phyloP scores from a whole-genome alignment of 2,888 invertebrate species.

The Drosophila buzzatii region DNA sequence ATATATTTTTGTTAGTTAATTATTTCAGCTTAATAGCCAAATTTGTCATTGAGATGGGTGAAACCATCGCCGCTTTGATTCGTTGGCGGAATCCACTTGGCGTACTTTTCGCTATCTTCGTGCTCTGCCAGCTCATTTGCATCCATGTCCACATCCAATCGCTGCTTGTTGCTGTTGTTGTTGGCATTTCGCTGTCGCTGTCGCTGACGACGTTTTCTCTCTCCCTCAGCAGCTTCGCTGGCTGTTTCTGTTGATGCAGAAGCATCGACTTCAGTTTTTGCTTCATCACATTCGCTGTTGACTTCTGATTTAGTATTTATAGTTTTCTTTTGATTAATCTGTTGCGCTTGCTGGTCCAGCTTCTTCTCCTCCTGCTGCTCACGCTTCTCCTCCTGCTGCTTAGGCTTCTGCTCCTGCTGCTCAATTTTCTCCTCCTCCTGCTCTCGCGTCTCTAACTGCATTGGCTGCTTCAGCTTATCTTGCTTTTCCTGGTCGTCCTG shows the following conservation, averaged over 20 bases:
- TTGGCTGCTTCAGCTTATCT: not conserved
- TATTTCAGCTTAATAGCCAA: slow-evolving; percentile 88
- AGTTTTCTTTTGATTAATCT: not conserved
- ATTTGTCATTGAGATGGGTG: slow-evolving; percentile 91
- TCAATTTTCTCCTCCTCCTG: not conserved
- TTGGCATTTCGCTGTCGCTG: slow-evolving; percentile 78
- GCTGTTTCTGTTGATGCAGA: not conserved
- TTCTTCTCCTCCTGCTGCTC: not conserved
- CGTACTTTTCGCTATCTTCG: slow-evolving; percentile 88
- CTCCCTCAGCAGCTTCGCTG: slow-evolving; percentile 4
- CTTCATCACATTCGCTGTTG: not conserved
- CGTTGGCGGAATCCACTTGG: slow-evolving; percentile 91
- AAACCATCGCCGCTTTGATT: slow-evolving; percentile 92
- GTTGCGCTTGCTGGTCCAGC: not conserved
- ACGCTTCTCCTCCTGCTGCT: not conserved
- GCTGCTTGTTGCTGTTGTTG: slow-evolving; percentile 76
- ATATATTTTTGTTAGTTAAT: not conserved
- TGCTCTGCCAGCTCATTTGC: slow-evolving; percentile 85
- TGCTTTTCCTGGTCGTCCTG: not conserved
- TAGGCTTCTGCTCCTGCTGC: not conserved
- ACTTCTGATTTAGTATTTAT: not conserved
- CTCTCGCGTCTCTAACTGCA: not conserved
- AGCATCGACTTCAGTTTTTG: not conserved
- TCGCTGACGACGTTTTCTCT: slow-evolving; percentile 78
- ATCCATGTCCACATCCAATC: slow-evolving; percentile 84